phyloP scores from a whole-genome alignment of 2,113 vertebrate genomes.

The Cyanoliseus patagonus region DNA sequence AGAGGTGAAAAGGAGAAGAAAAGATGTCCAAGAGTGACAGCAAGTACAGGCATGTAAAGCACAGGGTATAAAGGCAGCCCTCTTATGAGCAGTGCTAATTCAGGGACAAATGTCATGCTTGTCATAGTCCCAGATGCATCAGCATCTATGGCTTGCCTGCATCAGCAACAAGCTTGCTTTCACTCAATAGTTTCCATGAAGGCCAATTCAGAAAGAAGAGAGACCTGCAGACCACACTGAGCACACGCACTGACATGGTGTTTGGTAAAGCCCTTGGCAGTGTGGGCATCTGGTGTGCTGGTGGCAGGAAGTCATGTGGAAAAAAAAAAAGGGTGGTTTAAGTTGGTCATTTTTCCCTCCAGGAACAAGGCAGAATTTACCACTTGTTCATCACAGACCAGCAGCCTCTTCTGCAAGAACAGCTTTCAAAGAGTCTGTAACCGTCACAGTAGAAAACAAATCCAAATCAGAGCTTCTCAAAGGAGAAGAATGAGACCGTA shows the following conservation, averaged over 20 bases:
- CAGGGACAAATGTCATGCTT: neutral
- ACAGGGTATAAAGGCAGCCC: neutral
- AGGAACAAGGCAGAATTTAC: neutral
- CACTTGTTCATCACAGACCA: neutral
- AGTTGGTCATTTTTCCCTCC: neutral
- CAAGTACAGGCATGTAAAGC: neutral
- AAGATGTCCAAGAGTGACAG: neutral
- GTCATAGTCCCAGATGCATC: neutral
- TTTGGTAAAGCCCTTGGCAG: neutral
- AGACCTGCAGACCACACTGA: rapidly evolving
- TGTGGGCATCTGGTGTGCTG: neutral
- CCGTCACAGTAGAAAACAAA: neutral
- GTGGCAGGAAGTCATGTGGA: neutral
- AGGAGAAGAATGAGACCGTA: neutral
- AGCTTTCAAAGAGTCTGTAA: neutral
- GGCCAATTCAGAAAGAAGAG: neutral
- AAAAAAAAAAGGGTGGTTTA: neutral
- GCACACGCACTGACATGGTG: rapidly evolving
- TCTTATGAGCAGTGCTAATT: neutral
- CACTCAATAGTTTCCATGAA: neutral
- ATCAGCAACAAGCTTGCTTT: neutral
- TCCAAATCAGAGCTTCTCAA: neutral
- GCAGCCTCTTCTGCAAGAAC: neutral
- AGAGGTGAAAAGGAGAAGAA: neutral
- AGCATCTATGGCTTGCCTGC: neutral